Evolutionary conservation across 1,140 invertebrate genomes (phyloP).

Genomic region (Panagrolaimus sp.): DNA sequence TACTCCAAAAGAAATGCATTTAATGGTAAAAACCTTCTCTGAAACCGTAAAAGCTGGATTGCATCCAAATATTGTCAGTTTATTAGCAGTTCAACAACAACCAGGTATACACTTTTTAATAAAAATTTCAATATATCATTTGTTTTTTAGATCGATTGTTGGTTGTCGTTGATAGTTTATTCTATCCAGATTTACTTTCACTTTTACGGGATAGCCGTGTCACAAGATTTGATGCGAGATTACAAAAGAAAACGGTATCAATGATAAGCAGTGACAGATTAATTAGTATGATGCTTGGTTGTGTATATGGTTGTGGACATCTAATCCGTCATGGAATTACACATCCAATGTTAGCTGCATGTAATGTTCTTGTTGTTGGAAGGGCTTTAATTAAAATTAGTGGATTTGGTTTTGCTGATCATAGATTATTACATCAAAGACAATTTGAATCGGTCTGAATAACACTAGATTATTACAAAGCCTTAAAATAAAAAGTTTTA

Average conservation of each 20-base stretch:
- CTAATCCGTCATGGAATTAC: constrained; percentile 9
- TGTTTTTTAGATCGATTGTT: neutral
- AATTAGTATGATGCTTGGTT: constrained; percentile 10
- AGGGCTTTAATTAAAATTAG: neutral
- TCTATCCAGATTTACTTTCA: constrained; percentile 5
- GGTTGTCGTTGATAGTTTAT: neutral
- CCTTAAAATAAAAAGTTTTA: neutral
- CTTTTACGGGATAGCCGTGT: neutral
- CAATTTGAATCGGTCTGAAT: constrained; percentile 5
- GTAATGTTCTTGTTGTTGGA: constrained; percentile 10
- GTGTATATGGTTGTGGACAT: constrained; percentile 12
- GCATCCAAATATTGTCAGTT: constrained; percentile 1
- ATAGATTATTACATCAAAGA: constrained; percentile 11
- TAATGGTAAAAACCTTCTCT: neutral
- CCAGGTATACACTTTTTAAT: neutral
- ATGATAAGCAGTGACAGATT: constrained; percentile 2
- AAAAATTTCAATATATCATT: neutral
- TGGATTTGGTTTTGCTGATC: constrained; percentile 4
- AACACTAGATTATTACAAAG: too few relatives aligned
- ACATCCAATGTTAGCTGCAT: constrained; percentile 7
- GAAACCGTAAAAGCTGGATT: neutral
- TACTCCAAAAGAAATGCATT: neutral
- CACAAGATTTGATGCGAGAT: neutral
- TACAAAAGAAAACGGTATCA: constrained; percentile 6
- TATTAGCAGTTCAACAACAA: constrained; percentile 5